phyloP scores from a whole-genome alignment of 1,140 invertebrate genomes.

The Monomorium pharaonis region DNA sequence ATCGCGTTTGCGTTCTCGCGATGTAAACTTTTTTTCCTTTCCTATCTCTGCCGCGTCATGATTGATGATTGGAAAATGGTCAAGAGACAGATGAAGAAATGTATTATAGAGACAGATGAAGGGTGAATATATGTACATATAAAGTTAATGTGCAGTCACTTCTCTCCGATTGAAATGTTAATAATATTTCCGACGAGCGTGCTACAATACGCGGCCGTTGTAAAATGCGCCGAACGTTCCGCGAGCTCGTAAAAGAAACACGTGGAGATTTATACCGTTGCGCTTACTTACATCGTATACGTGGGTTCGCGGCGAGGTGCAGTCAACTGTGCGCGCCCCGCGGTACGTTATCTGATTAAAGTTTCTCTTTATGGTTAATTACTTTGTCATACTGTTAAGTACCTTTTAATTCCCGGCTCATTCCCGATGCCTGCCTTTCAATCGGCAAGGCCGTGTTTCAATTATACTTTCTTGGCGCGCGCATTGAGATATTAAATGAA shows the following conservation, averaged over 20 bases:
- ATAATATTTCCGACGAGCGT: slow-evolving; percentile 34
- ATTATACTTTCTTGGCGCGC: slow-evolving; percentile 63
- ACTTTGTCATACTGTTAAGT: slow-evolving; percentile 73
- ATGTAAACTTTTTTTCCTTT: neutral
- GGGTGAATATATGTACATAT: neutral
- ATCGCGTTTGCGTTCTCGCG: neutral
- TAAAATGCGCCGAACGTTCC: neutral
- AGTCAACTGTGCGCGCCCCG: slow-evolving; percentile 14
- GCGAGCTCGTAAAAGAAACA: slow-evolving; percentile 22
- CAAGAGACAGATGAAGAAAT: neutral
- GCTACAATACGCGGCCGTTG: neutral
- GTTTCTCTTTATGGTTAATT: slow-evolving; percentile 70
- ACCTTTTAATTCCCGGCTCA: slow-evolving; percentile 63
- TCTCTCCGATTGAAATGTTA: slow-evolving; percentile 22
- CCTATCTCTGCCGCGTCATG: neutral
- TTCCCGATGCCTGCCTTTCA: slow-evolving; percentile 61
- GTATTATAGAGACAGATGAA: neutral
- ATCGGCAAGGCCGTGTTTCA: slow-evolving; percentile 72
- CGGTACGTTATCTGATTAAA: slow-evolving; percentile 66
- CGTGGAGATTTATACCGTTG: slow-evolving; percentile 40
- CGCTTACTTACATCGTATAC: slow-evolving; percentile 13
- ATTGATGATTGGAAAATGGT: slow-evolving; percentile 4
- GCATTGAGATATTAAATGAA: slow-evolving; percentile 76
- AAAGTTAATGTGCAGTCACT: neutral
- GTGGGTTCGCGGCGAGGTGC: neutral